phyloP scores from a whole-genome alignment of 2,888 invertebrate species.

The Dyspetes luteomarginatus region DNA sequence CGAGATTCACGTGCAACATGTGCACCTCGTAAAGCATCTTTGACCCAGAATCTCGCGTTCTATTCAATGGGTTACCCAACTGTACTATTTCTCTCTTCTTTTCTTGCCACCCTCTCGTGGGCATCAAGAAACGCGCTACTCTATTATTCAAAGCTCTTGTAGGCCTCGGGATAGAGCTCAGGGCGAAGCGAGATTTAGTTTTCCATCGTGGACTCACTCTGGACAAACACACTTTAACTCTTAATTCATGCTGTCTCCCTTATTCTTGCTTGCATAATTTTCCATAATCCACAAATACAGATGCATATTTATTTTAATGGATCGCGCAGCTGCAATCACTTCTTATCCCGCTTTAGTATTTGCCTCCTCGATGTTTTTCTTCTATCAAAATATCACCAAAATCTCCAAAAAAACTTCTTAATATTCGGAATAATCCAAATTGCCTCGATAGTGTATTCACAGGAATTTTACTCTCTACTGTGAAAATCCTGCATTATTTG shows the following conservation, averaged over 20 bases:
- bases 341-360: too few species aligned
- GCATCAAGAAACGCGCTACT: slow-evolving; percentile 52
- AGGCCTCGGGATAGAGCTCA: slow-evolving; percentile 43
- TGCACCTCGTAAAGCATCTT: slow-evolving; percentile 65
- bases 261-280: slow-evolving; percentile 23
- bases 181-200: slow-evolving; percentile 39
- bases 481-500: too few species aligned
- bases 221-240: slow-evolving; percentile 32
- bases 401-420: too few species aligned
- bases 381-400: too few species aligned
- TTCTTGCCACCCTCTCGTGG: slow-evolving; percentile 36
- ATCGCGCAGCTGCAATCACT: background rate
- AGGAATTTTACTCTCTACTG: too few species aligned
- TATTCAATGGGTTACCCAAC: slow-evolving; percentile 61
- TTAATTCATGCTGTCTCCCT: slow-evolving; percentile 13
- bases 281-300: background rate
- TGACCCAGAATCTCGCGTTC: slow-evolving; percentile 66
- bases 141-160: slow-evolving; percentile 66
- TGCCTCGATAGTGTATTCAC: too few species aligned
- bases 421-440: too few species aligned
- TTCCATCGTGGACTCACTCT: background rate
- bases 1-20: slow-evolving; percentile 39
- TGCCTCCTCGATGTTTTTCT: too few species aligned
- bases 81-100: slow-evolving; percentile 33
- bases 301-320: background rate